Evolutionary conservation across 2,888 invertebrate genomes (phyloP).

Genomic region (Lamellibrachia satsuma): DNA sequence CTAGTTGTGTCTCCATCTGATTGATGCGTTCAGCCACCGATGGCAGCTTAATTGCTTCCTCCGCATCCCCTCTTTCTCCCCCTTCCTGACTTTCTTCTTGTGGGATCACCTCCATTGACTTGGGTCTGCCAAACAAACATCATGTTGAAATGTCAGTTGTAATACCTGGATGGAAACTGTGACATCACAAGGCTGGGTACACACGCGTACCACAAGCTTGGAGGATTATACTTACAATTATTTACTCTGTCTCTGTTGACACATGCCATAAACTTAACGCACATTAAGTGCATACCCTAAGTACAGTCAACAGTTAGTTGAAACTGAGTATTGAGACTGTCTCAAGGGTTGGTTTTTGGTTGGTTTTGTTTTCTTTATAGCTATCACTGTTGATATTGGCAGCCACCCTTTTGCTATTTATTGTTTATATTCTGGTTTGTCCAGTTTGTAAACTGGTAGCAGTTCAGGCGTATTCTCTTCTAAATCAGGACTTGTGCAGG

Average conservation of each 20-base stretch:
- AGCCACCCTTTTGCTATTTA: neutral
- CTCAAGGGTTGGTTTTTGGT: neutral
- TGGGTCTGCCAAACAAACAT: neutral
- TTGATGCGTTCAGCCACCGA: neutral
- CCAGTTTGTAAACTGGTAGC: neutral
- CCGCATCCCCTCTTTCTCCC: neutral
- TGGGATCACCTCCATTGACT: neutral
- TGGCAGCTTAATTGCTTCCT: neutral
- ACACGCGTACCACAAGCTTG: neutral
- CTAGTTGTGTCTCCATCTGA: neutral
- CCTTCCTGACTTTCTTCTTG: neutral
- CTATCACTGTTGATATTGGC: neutral
- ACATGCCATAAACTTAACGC: neutral
- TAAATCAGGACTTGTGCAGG: neutral
- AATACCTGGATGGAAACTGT: neutral
- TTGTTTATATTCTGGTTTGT: neutral
- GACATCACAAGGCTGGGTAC: neutral
- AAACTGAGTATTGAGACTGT: neutral
- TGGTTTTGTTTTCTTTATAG: neutral
- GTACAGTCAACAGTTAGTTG: neutral
- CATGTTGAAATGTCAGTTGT: neutral
- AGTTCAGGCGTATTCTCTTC: neutral
- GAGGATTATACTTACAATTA: too few species aligned
- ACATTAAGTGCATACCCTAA: neutral
- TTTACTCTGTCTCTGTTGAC: too few species aligned